phyloP scores from a whole-genome alignment of 1,140 invertebrate genomes.

The Polyergus mexicanus region DNA sequence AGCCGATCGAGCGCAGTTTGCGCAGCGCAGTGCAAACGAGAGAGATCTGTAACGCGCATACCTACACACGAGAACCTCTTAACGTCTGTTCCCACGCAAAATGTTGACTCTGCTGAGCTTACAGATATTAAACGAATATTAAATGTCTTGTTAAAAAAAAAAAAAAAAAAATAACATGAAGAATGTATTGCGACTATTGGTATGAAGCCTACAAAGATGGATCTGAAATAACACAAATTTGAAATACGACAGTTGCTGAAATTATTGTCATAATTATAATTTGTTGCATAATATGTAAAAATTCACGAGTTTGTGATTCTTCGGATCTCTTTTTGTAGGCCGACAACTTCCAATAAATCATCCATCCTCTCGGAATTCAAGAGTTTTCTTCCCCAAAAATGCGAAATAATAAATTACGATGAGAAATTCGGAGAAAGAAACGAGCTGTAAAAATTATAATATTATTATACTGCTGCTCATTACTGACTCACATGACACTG shows the following conservation, averaged over 20 bases:
- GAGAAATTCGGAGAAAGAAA: not conserved
- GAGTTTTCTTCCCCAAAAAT: not conserved
- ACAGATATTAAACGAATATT: conserved; percentile 83
- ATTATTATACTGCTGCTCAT: not conserved
- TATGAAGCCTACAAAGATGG: not conserved
- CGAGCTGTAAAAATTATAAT: not conserved
- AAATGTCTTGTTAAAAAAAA: conserved; percentile 85
- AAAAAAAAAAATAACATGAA: not conserved
- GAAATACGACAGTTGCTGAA: not conserved
- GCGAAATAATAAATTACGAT: conserved; percentile 16
- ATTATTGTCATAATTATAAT: not conserved
- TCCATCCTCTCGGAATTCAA: not conserved
- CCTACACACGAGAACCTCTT: conserved; percentile 58
- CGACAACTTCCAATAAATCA: not conserved
- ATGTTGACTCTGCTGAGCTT: conserved; percentile 85
- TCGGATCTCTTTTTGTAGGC: conserved; percentile 26
- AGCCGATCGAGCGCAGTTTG: conserved; percentile 51
- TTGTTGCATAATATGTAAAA: not conserved
- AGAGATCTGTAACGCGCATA: conserved; percentile 79
- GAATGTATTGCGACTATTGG: not conserved
- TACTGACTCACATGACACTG: not conserved
- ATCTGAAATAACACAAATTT: conserved; percentile 1
- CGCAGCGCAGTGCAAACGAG: conserved; percentile 34
- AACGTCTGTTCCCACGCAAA: conserved; percentile 76
- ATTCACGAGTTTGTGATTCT: not conserved